phyloP scores from a whole-genome alignment of 2,888 invertebrate species.

The Drosophila suboccidentalis region DNA sequence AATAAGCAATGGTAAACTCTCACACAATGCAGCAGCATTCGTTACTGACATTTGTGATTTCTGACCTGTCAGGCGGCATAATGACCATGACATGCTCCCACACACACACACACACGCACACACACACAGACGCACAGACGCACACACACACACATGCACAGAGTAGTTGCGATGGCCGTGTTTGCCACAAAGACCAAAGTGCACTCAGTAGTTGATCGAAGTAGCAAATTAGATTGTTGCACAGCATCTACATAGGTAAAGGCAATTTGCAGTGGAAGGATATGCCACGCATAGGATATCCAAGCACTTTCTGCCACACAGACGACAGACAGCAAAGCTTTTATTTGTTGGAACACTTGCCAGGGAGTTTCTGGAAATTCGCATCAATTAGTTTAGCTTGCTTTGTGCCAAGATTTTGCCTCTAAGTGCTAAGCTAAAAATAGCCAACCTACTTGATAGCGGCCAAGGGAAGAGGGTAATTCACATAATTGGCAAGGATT shows the following conservation, averaged over 20 bases:
- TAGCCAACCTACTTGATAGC: background rate
- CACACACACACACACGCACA: slow-evolving; percentile 3
- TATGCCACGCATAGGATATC: slow-evolving; percentile 11
- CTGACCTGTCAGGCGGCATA: slow-evolving; percentile 8
- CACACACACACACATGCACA: slow-evolving; percentile 1
- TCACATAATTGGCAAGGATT: slow-evolving; percentile 2
- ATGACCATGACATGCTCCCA: slow-evolving; percentile 30
- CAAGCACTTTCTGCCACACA: slow-evolving; percentile 5
- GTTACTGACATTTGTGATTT: background rate
- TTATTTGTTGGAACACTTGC: background rate
- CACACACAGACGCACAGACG: slow-evolving; percentile 1
- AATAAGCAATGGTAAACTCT: background rate
- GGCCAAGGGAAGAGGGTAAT: background rate
- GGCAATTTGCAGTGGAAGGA: slow-evolving; percentile 35
- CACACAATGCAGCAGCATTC: background rate
- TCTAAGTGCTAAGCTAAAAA: slow-evolving; percentile 14
- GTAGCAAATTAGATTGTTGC: slow-evolving; percentile 46
- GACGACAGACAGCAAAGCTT: background rate
- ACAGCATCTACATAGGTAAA: slow-evolving; percentile 26
- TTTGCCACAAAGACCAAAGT: slow-evolving; percentile 24
- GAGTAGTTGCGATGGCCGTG: background rate
- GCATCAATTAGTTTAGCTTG: slow-evolving; percentile 2
- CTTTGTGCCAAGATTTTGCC: slow-evolving; percentile 2
- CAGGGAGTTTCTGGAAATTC: background rate
- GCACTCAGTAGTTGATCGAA: slow-evolving; percentile 43